Evolutionary conservation across 1,140 invertebrate genomes (phyloP), one percentile per base, ranked within the genome.

Genomic region (Neodiprion lecontei): DNA sequence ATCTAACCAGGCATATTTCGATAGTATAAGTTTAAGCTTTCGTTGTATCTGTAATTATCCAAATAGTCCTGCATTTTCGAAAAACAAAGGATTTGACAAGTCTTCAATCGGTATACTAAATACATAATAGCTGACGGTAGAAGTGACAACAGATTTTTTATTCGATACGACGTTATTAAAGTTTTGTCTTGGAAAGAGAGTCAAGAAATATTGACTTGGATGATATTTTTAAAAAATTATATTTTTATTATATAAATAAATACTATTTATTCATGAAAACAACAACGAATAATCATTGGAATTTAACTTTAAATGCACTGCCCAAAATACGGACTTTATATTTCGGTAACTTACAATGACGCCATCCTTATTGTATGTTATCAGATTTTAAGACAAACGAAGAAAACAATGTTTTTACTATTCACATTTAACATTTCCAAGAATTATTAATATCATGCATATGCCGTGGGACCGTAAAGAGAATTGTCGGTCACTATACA

Each of bases 211-310:
- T 40, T 40, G 28, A 61, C n/a, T 61, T 61, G 53, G n/a, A 61
- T 61, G 53, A 14, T 61, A 61, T 61, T 14, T 61, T 61, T 61
- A 61, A 61, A 61, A 61, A 61, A 61, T 61, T 61, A 61, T 61
- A 61, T 61, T 61, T 61, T 61, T 61, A 61, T 61, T 61, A 9
- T 61, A 17, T 14, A 61, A 61, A 61, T 61, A 61, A 61, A 9
- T 9, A 14, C 0, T 61, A 61, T 61, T 61, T 61, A 61, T 61
- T 61, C n/a, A 61, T 61, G 11, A 61, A 61, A 61, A 61, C 53
- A 61, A 61, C 53, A 61, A 61, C 53, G 53, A 61, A 61, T 8
- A 61, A 61, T 5, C 53, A 61, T 61, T 61, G 53, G n/a, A 17
- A 61, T 61, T 61, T 61, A 17, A 17, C 5, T 61, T 61, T 61